Conservation (phyloP, 2,888 invertebrate genomes). For the Drosophila neoperkinsi region DNA sequence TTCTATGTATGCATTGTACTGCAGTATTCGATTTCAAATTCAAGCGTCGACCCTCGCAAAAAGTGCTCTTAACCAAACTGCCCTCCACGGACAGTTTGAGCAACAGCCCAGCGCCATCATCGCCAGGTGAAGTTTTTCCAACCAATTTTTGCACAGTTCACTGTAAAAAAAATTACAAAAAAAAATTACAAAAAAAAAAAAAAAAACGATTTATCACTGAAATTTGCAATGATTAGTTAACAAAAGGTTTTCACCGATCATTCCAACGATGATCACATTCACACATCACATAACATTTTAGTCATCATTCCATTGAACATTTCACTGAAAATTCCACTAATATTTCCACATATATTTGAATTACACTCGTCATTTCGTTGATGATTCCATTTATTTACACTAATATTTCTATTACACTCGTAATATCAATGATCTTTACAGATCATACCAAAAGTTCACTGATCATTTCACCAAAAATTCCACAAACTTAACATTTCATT, state of each 20-base stretch:
- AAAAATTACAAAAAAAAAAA: not conserved
- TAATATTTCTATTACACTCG: not conserved
- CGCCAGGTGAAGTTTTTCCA: slow-evolving; percentile 86
- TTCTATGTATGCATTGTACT: slow-evolving; percentile 51
- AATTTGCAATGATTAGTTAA: not conserved
- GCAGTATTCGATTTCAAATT: slow-evolving; percentile 84
- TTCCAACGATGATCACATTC: not conserved
- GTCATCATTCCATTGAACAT: not conserved
- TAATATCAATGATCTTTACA: not conserved
- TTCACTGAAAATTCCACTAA: not conserved
- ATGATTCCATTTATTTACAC: slow-evolving; percentile 9
- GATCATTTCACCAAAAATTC: not conserved
- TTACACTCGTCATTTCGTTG: not conserved
- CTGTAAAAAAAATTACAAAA: not conserved
- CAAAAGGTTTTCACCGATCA: slow-evolving; percentile 14
- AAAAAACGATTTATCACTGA: not conserved
- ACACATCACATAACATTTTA: not conserved
- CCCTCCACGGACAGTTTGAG: slow-evolving; percentile 87
- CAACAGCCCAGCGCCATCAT: slow-evolving; percentile 87
- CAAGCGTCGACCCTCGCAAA: slow-evolving; percentile 85
- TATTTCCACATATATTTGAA: not conserved
- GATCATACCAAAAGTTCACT: not conserved
- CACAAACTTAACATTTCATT: not conserved
- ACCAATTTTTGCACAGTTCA: slow-evolving; percentile 50
- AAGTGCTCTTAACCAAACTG: slow-evolving; percentile 87